Percentiles rank a stretch among this genome's conserved stretches.
Conservation (phyloP, 2,888 invertebrate genomes). For the Drosophila monieri region DNA sequence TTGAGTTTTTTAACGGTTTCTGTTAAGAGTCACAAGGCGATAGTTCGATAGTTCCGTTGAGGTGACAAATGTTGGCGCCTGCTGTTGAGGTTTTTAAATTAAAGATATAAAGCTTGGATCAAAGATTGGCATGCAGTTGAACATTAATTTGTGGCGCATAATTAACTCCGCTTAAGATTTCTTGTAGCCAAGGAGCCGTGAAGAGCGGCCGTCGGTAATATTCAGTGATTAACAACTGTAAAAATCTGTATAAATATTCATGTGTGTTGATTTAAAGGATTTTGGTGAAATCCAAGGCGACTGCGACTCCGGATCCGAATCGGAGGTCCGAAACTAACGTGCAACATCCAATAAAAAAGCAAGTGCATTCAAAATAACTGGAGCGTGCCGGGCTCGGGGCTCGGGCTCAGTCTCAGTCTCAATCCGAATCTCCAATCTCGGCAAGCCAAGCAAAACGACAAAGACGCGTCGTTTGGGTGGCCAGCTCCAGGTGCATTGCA, state of each 20-base stretch:
- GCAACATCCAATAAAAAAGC: conserved; percentile 58
- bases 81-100: background rate
- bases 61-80: conserved; percentile 4
- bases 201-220: conserved; percentile 49
- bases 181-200: conserved; percentile 64
- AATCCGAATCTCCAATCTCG: conserved; percentile 20
- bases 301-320: conserved; percentile 30
- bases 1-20: background rate
- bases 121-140: conserved; percentile 47
- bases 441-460: conserved; percentile 57
- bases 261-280: conserved; percentile 64
- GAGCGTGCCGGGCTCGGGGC: conserved; percentile 31
- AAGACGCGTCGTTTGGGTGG: conserved; percentile 44
- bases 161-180: conserved; percentile 74
- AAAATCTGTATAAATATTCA: conserved; percentile 72
- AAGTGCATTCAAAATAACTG: conserved; percentile 54
- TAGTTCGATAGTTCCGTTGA: background rate
- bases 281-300: conserved; percentile 64
- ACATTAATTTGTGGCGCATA: conserved; percentile 59
- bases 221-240: conserved; percentile 64
- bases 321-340: conserved; percentile 63
- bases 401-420: conserved; percentile 42
- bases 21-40: background rate
- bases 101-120: conserved; percentile 3
- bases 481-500: conserved; percentile 31